Evolutionary conservation across 1,140 invertebrate species (phyloP).

Genomic region (Drosophila orena): DNA sequence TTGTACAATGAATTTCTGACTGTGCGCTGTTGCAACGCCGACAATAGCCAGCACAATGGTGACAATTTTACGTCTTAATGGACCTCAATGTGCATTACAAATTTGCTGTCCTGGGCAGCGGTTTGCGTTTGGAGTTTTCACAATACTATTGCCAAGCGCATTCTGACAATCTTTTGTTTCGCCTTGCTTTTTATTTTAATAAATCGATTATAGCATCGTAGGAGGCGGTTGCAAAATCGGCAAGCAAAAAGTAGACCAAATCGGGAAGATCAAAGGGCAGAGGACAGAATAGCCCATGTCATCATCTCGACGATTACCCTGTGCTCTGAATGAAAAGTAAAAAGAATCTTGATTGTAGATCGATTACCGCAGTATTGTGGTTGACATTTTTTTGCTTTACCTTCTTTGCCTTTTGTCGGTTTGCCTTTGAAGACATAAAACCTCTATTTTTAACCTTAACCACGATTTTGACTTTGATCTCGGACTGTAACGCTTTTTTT

Average conservation of each 20-base stretch:
- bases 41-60: constrained; percentile 72
- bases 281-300: constrained; percentile 42
- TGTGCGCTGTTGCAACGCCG: constrained; percentile 55
- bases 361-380: constrained; percentile 65
- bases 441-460: constrained; percentile 19
- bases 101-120: constrained; percentile 44
- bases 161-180: constrained; percentile 35
- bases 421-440: constrained; percentile 68
- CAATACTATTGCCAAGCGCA: constrained; percentile 65
- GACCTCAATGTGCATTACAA: constrained; percentile 77
- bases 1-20: constrained; percentile 36
- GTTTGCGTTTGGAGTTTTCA: constrained; percentile 33
- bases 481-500: constrained; percentile 8
- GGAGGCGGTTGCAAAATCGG: constrained; percentile 71
- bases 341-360: constrained; percentile 20
- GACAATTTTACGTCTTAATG: constrained; percentile 85
- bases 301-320: constrained; percentile 43
- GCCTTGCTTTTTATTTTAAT: constrained; percentile 57
- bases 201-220: constrained; percentile 83
- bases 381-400: constrained; percentile 67
- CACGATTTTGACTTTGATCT: constrained; percentile 26
- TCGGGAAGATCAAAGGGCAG: constrained; percentile 48
- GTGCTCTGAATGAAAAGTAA: constrained; percentile 55
- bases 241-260: constrained; percentile 28
- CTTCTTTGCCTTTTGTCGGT: constrained; percentile 36